phyloP scores from a whole-genome alignment of 2,888 invertebrate species.

The Gerosis bhagava region DNA sequence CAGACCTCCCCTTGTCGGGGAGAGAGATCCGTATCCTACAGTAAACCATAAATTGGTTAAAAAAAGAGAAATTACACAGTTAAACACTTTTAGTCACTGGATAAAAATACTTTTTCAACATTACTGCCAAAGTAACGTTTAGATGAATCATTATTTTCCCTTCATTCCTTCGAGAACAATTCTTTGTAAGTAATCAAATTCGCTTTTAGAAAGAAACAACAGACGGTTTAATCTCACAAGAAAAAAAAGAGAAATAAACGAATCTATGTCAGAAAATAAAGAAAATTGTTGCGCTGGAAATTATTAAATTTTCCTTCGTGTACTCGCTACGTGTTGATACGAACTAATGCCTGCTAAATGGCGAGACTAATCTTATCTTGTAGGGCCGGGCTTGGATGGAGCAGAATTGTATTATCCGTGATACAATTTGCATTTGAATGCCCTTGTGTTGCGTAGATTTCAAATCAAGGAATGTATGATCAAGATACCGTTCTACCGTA shows the following conservation, averaged over 20 bases:
- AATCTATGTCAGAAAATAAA: background rate
- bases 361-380: conserved; percentile 28
- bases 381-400: conserved; percentile 30
- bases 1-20: no score
- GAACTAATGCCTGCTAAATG: conserved; percentile 25
- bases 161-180: no score
- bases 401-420: conserved; percentile 36
- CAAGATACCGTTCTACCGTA: no score
- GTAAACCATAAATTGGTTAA: no score
- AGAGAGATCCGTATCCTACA: no score
- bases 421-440: conserved; percentile 41
- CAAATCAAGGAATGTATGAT: conserved; percentile 6
- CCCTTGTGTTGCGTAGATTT: conserved; percentile 10
- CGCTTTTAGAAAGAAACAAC: no score
- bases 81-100: no score
- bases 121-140: no score
- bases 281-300: background rate
- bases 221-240: background rate
- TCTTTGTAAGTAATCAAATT: no score
- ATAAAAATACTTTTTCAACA: no score
- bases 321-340: conserved; percentile 13
- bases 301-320: conserved; percentile 7
- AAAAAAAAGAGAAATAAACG: background rate
- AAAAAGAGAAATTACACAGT: no score
- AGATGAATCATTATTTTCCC: no score